Evolutionary conservation across 2,113 vertebrate species (phyloP), one percentile per base, ranked within the genome.

Genomic region (Corydoras sp.): DNA sequence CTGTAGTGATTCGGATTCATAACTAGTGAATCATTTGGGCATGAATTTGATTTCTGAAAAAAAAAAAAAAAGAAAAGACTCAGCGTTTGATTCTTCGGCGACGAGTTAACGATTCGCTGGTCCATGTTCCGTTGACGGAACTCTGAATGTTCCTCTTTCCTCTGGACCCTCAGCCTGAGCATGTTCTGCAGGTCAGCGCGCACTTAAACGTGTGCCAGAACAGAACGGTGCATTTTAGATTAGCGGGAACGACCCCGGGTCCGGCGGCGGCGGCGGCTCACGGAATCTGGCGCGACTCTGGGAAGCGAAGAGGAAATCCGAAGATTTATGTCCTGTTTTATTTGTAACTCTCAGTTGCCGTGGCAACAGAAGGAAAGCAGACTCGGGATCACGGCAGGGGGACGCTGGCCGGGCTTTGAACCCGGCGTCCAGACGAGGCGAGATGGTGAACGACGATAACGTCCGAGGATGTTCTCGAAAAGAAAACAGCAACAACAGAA

Each of bases 201-300:
- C 35, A 43, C 4, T 43, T 43, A 43, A 43, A 53, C 1, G 3
- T 8, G 10, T 69, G 79, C 14, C 81, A 81, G 80, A 86, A 84
- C 81, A 85, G 81, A 79, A 80, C 77, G 70, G 49, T 75, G 75
- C 69, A 80, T 58, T 35, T 58, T 58, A 63, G 76, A 76, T 54
- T 65, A 9, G 65, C 72, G 5, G 58, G 31, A 68, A 35, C 7
- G 51, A 53, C 11, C 56, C 10, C 35, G 35, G 35, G 35, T 43
- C 35, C 7, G 35, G 35, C 35, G 12, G 35, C 3, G 51, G 49
- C 48, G 12, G 31, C 58, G 4, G 30, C 3, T 31, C 72, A 55
- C 9, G 65, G 31, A 74, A 68, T 74, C 72, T 73, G 64, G 64
- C 72, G 61, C 14, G 4, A 14, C 54, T 62, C 64, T 74, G 65